Evolutionary conservation across 1,140 invertebrate genomes (phyloP).

Genomic region (Dreissena polymorpha): DNA sequence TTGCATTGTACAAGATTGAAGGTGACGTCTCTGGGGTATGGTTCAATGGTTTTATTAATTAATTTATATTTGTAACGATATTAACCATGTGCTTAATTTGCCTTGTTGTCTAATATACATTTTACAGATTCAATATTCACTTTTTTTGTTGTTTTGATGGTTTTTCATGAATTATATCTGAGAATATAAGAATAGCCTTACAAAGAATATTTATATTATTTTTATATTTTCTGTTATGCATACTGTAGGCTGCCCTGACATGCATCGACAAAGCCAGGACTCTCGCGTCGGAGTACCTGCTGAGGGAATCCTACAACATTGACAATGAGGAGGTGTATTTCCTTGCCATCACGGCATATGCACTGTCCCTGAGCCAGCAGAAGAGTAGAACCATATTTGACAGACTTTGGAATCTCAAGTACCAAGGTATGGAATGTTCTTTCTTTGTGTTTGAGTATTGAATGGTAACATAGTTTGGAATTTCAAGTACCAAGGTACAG

Average conservation of each 20-base stretch:
- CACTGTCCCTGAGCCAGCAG: slow-evolving; percentile 67
- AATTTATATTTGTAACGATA: too few species aligned
- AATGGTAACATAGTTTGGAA: slow-evolving; percentile 59
- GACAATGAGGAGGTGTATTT: slow-evolving; percentile 64
- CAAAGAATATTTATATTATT: too few species aligned
- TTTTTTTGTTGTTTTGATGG: too few species aligned
- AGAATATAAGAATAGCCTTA: too few species aligned
- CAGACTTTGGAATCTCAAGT: slow-evolving; percentile 61
- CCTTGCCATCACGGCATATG: slow-evolving; percentile 73
- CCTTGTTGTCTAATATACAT: too few species aligned
- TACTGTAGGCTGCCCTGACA: slow-evolving; percentile 62
- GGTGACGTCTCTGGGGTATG: slow-evolving; percentile 87
- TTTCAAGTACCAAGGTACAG: slow-evolving; percentile 56
- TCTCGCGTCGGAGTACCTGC: slow-evolving; percentile 67
- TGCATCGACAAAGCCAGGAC: slow-evolving; percentile 67
- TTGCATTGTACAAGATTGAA: slow-evolving; percentile 67
- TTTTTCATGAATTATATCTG: too few species aligned
- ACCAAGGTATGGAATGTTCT: slow-evolving; percentile 52
- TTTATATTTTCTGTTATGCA: too few species aligned
- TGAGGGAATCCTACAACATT: slow-evolving; percentile 54
- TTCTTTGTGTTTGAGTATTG: background rate
- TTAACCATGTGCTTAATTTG: too few species aligned
- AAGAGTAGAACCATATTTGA: slow-evolving; percentile 63
- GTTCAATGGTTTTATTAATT: too few species aligned
- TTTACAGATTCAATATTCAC: background rate